Base-by-base conservation (phyloP, 2,797 vertebrate species). In the Natrix natrix region DNA sequence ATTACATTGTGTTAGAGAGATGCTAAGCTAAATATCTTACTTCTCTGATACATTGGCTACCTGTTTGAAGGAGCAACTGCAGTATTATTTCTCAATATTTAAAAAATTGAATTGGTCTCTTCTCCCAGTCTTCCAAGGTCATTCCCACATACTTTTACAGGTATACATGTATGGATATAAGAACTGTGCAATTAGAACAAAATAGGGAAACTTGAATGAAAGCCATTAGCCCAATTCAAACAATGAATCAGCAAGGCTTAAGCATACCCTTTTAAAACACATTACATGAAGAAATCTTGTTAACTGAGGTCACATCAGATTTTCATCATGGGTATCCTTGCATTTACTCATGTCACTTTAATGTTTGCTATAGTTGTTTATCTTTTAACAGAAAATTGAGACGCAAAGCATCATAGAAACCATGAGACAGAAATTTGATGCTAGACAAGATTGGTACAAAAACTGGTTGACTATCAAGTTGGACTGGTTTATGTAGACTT, bases 401-500 rank as follows among this genome's bases (percentile, higher is more conserved):
- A 78, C 63, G 20, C 88, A 90, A 90, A 32, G 32, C n/a, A 90
- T 52, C 59, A 24, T 87, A 59, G 4, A 83, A 83, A 16, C 13
- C 60, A 88, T 52, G 52, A 57, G 37, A 88, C 28, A 88, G n/a
- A 93, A 93, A 87, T 86, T 16, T 78, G 28, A 59, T 66, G 13
- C 2, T 63, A 32, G 48, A 89, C 10, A 83, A 37, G 28, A 28
- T 83, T 93, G 86, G 26, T 66, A 88, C 52, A 88, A 91, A 91
- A 24, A 78, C 78, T 88, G 11, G 57, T 17, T n/a, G 16, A 17
- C 43, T 61, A 88, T 12, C 43, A 63, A 22, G 56, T 69, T 66
- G 60, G 17, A 57, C 52, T 90, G 78, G 59, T 93, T 93, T 90
- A 52, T 87, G 52, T 63, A 83, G 14, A 90, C 56, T 57, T 93